Evolutionary conservation across 2,888 invertebrate species (phyloP), one percentile per base, ranked within the genome.

Genomic region (Apomyelois bistriatella): DNA sequence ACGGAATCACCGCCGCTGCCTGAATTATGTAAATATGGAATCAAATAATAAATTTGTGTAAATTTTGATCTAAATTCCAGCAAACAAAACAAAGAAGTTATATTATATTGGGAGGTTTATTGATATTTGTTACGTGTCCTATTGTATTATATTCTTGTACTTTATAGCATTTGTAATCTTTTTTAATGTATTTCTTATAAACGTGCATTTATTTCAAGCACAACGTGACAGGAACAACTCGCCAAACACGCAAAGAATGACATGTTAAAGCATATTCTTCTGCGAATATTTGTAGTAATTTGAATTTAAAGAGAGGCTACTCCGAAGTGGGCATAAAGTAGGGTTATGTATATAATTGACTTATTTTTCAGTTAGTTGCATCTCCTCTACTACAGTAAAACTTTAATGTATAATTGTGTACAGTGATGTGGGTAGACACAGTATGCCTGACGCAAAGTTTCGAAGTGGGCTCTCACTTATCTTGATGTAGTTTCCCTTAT

Each of bases 11-110:
- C 70, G 66, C 66, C 69, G 76, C 70, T 70, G 74, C 69, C 71
- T 72, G 78, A 84, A 83, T 88, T 89, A 88, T 90, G 89, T 79
- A 88, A 89, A 89, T 90, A 82, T 71, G 75, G 68, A 75, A 80
- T 78, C 74, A 75, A 76, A 80, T 77, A 74, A 74, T 72, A 40
- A 40, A 76, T 76, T 76, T 72, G 71, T 54, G 54, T 22, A 60
- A 58, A 51, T 58, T 53, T 55, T 55, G 52, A 57, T 58, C 58
- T 57, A 56, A 60, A 61, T 65, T 32, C 15, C 35, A 32, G 13
- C 46, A 15, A 32, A 46, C 46, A 35, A 46, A 46, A 46, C 32
- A 35, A 40, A 40, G 15, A 38, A 38, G 16, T 38, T 40, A 16
- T 40, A 16, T 40, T 40, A 9, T 40, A 15, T 38, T 40, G 16